Evolutionary conservation across 1,140 invertebrate genomes (phyloP).

Genomic region (Papilio machaon): DNA sequence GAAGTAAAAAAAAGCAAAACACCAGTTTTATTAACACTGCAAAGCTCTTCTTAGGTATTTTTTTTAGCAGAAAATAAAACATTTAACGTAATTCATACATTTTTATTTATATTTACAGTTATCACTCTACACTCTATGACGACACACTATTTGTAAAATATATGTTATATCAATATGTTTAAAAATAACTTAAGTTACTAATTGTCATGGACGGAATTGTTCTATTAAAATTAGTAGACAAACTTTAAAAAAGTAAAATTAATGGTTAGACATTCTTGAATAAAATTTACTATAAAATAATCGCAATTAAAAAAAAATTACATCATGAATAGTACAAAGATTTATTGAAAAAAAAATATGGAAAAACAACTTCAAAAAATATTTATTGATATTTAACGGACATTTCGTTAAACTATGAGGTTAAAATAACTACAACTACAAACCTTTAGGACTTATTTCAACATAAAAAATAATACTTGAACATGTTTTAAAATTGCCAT

Average conservation of each 20-base stretch:
- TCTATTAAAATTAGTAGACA: slow-evolving; percentile 8
- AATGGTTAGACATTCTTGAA: neutral
- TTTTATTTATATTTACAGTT: slow-evolving; percentile 12
- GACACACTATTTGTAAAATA: slow-evolving; percentile 12
- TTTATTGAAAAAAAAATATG: neutral
- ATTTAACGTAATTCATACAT: neutral
- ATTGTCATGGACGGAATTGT: slow-evolving; percentile 2
- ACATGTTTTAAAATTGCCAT: neutral
- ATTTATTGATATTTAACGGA: no score
- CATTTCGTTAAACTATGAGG: neutral
- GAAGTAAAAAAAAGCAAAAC: no score
- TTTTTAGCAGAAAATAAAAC: neutral
- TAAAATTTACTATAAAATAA: neutral
- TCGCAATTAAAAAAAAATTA: neutral
- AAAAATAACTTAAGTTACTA: neutral
- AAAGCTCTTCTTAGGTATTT: neutral
- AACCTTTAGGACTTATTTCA: neutral
- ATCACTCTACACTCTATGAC: neutral
- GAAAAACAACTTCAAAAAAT: no score
- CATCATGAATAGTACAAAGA: neutral
- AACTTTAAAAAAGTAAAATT: neutral
- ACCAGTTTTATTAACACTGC: neutral
- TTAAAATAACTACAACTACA: neutral
- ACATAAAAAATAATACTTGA: neutral
- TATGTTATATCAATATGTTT: neutral